phyloP scores from a whole-genome alignment of 2,888 invertebrate genomes.

The Spodoptera littoralis region DNA sequence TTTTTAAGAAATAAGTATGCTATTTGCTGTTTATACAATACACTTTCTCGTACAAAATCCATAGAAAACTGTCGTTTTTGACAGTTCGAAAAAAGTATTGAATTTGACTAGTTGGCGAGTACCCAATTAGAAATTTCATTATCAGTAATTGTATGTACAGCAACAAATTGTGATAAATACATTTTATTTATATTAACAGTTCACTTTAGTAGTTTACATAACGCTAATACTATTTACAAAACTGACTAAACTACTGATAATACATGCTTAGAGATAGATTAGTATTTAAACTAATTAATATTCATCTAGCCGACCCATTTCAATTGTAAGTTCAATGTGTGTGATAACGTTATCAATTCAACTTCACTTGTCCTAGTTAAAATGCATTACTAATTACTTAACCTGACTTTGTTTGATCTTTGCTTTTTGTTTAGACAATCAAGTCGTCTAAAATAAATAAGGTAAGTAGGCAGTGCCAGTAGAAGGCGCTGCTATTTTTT shows the following conservation, averaged over 20 bases:
- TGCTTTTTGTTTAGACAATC: background rate
- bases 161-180: no score
- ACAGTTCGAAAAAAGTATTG: no score
- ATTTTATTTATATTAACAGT: background rate
- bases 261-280: constrained; percentile 38
- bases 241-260: constrained; percentile 18
- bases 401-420: constrained; percentile 30
- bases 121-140: no score
- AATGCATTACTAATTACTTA: constrained; percentile 36
- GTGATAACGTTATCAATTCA: constrained; percentile 49
- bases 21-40: no score
- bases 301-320: constrained; percentile 49
- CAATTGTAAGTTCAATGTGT: constrained; percentile 55
- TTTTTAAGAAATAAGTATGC: no score
- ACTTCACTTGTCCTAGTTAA: constrained; percentile 49
- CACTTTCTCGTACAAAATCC: no score
- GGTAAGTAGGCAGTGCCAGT: no score
- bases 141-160: no score
- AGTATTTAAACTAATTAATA: constrained; percentile 47
- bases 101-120: no score
- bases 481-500: no score
- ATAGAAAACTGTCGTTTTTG: no score
- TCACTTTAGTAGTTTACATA: constrained; percentile 18
- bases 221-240: constrained; percentile 11
- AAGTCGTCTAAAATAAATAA: no score